Base-by-base conservation (phyloP, 2,888 invertebrate genomes). In the Timema cristinae region DNA sequence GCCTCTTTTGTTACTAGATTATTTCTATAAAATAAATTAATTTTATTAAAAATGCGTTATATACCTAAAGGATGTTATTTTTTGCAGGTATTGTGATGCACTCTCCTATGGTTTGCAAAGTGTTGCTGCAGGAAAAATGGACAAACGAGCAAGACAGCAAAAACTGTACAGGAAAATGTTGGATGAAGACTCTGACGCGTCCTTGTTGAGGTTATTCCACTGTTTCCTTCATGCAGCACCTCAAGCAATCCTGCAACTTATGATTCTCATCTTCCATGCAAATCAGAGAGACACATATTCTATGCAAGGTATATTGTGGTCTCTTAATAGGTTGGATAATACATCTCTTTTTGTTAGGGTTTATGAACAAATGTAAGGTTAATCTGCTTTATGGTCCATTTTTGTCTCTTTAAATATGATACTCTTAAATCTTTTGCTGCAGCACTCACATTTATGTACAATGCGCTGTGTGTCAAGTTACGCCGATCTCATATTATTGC, bases 121-220 rank as follows among this genome's bases (percentile, higher is more conserved):
- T 75, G 81, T 80, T 76, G 79, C 80, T 50, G 80, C 77, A 13
- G 79, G 79, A 50, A 79, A 80, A 9, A 79, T 78, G 16, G 80
- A 79, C 66, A 76, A 77, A 66, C 80, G 79, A 70, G 78, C 79
- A 56, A 79, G 80, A 75, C 82, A 81, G 74, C 77, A 78, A 54
- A 78, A 80, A 56, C 78, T 81, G 73, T 83, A 82, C 73, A 77
- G 83, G 69, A 78, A 81, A 66, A 83, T 83, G 83, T 76, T 84
- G 59, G 84, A 84, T 76, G 84, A 84, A 77, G 83, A 84, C 77
- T 81, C 83, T 9, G 83, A 84, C 78, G 81, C 83, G 67, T 81
- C 83, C 67, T 77, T 83, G 50, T 77, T 84, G 73, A 75, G 84
- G 71, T 77, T 84, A 69, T 83, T 84, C 74, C 83, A 84, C 76